phyloP scores from a whole-genome alignment of 1,140 invertebrate species.

The Bombus turneri region DNA sequence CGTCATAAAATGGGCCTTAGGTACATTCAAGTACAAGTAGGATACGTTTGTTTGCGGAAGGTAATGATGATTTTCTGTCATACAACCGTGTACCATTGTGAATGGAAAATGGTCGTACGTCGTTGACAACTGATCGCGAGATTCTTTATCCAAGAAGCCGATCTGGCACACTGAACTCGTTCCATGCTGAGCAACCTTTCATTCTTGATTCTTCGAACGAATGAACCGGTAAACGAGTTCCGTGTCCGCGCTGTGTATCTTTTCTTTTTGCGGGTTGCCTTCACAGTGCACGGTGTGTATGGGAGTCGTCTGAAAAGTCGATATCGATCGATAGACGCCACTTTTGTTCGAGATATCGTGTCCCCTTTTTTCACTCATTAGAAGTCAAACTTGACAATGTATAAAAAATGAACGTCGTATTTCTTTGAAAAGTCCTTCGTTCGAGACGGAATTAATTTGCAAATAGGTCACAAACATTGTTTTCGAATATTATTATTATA shows the following conservation, averaged over 20 bases:
- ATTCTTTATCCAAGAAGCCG: constrained; percentile 53
- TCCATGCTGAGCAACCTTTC: constrained; percentile 49
- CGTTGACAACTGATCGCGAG: constrained; percentile 40
- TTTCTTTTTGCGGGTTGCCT: constrained; percentile 9
- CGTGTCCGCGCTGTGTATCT: constrained; percentile 32
- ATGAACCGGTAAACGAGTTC: constrained; percentile 64
- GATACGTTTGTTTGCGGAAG: constrained; percentile 48
- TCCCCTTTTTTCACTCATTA: not conserved
- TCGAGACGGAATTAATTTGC: not conserved
- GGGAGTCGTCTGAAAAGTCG: constrained; percentile 21
- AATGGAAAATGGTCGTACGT: constrained; percentile 54
- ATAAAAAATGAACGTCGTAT: not conserved
- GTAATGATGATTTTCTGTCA: constrained; percentile 43
- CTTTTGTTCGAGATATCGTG: constrained; percentile 9
- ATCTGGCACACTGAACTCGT: constrained; percentile 51
- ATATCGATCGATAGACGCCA: constrained; percentile 22
- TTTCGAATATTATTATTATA: not conserved
- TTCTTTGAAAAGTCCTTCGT: not conserved
- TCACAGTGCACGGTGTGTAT: not conserved
- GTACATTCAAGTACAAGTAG: not conserved
- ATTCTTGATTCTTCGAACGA: constrained; percentile 58
- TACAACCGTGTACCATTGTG: not conserved
- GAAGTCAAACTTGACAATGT: not conserved
- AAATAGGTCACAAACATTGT: not conserved
- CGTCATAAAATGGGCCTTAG: constrained; percentile 1